These are phyloP conservation scores for Eucera pruinosa DNA, from an alignment of 2,888 invertebrate genomes.

Conservation along the genomic window DNA sequence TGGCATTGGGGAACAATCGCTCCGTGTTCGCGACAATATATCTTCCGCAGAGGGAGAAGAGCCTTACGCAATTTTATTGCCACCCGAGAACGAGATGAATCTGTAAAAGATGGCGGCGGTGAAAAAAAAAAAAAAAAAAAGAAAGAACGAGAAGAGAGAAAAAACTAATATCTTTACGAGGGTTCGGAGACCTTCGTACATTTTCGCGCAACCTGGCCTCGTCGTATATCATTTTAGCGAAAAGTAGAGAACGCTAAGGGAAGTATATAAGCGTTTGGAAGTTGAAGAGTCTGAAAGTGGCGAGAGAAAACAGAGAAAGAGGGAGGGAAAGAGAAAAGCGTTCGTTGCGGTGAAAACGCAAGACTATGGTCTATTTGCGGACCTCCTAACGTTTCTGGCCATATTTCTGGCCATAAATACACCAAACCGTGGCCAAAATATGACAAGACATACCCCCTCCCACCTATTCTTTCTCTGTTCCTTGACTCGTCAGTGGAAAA, in stretches of 20 bases:
- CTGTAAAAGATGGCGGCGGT: constrained; percentile 12
- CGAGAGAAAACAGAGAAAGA: neutral
- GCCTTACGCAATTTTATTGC: constrained; percentile 77
- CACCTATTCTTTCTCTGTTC: no score
- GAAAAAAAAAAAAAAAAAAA: constrained; percentile 4
- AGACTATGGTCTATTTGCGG: constrained; percentile 76
- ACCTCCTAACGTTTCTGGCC: constrained; percentile 82
- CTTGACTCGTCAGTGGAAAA: neutral
- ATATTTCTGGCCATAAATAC: constrained; percentile 83
- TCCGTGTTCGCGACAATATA: constrained; percentile 64
- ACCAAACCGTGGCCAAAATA: constrained; percentile 81
- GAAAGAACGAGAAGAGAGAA: constrained; percentile 14
- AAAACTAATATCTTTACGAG: constrained; percentile 76
- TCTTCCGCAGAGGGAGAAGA: constrained; percentile 35
- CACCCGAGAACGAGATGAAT: constrained; percentile 67
- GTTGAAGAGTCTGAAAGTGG: constrained; percentile 2
- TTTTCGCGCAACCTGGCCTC: constrained; percentile 65
- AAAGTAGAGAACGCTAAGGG: constrained; percentile 18
- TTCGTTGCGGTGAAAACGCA: constrained; percentile 49
- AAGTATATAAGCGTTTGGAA: neutral
- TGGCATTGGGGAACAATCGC: constrained; percentile 66
- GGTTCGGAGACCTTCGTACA: constrained; percentile 58
- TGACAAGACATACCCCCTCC: constrained; percentile 70
- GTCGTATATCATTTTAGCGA: constrained; percentile 63
- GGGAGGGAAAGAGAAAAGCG: constrained; percentile 3